Conservation (phyloP, 2,888 invertebrate species). For the Euspilapteryx auroguttella region DNA sequence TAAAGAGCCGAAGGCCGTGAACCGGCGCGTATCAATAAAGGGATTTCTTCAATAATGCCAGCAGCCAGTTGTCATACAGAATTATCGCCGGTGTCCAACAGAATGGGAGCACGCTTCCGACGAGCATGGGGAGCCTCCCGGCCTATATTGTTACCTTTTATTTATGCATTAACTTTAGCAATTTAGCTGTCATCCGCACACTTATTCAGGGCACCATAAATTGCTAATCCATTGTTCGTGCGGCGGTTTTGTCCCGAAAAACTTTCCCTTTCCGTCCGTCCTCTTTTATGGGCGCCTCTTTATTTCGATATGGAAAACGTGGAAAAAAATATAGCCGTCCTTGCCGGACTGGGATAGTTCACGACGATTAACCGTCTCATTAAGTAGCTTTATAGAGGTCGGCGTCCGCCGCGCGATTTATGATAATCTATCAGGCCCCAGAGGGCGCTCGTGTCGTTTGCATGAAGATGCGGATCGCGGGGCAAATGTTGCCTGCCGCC, state of each 20-base stretch:
- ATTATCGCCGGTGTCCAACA: too few relatives aligned
- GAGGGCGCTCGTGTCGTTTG: constrained; percentile 11
- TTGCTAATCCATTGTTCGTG: constrained; percentile 8
- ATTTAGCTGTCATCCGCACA: constrained; percentile 37
- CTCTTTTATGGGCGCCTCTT: constrained; percentile 7
- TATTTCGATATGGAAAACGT: constrained; percentile 10
- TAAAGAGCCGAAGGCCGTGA: too few relatives aligned
- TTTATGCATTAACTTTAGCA: constrained; percentile 54
- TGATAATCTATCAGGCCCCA: constrained; percentile 11
- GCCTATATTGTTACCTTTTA: constrained; percentile 45
- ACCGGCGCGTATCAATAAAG: too few relatives aligned
- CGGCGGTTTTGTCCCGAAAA: constrained; percentile 6
- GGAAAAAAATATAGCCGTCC: too few relatives aligned
- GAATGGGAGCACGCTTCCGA: too few relatives aligned
- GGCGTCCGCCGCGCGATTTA: constrained; percentile 11
- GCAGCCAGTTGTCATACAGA: too few relatives aligned
- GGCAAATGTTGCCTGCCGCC: constrained; percentile 14
- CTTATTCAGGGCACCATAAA: constrained; percentile 12
- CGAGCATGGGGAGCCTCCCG: too few relatives aligned
- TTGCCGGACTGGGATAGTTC: too few relatives aligned
- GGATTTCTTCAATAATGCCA: too few relatives aligned
- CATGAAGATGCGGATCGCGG: constrained; percentile 16
- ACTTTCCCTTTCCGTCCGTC: constrained; percentile 11
- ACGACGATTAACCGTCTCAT: constrained; percentile 25
- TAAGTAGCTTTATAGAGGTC: constrained; percentile 17